Evolutionary conservation across 2,113 vertebrate genomes (phyloP), one percentile per base, ranked within the genome.

Genomic region (Gracilinanus agilis): DNA sequence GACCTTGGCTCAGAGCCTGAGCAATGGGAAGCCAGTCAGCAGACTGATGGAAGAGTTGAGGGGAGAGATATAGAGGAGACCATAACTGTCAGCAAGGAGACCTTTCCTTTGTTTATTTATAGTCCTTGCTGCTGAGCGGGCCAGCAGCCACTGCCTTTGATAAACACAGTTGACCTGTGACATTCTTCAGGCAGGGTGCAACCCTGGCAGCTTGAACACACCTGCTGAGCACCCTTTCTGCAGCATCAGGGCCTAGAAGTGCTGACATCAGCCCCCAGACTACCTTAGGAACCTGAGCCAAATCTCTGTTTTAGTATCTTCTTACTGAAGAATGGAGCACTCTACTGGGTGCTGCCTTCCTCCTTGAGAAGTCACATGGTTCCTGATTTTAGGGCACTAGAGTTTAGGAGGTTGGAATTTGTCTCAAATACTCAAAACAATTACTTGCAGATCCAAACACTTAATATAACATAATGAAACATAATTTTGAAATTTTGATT

Each of bases 311-410:
- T 83, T 83, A 83, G 34, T 83, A 83, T 21, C n/a, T 40, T n/a
- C 67, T 83, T 23, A 40, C 19, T 83, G 40, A 40, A 83, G 67
- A 83, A n/a, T 83, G 67, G n/a, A n/a, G n/a, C 16, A 23, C 67
- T 97, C 9, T 92, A 93, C 92, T 89, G 25, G 88, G 25, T 92
- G 95, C 96, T 94, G 49, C 29, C 67, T 91, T 53, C 94, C n/a
- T 83, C n/a, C 7, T 83, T 34, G 21, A n/a, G 23, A 83, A 83
- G 19, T 83, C 67, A 40, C 11, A 83, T 83, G 34, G 67, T 34
- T 40, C 1, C 67, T 83, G 67, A 83, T 83, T 21, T 40, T 83
- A 40, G 40, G 67, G 5, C 16, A 83, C n/a, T 34, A 83, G 67
- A 9, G 13, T 0, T 83, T 83, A 83, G 34, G 67, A 83, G 67